These are phyloP conservation scores for Ailurus styani DNA, from an alignment of 2,113 vertebrate species.

Conservation along the genomic window DNA sequence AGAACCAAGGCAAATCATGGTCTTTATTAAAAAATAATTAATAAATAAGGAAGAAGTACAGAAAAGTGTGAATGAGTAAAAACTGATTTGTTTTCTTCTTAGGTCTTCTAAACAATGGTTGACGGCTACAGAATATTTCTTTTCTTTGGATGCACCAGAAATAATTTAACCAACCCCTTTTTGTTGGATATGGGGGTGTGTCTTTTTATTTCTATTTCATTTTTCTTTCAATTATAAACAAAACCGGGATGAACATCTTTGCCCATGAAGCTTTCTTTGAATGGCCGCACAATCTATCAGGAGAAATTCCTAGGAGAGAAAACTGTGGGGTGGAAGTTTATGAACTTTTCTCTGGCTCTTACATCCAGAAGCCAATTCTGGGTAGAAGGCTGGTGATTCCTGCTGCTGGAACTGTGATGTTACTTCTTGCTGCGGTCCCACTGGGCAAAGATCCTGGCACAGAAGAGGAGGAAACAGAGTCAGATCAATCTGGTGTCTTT, in stretches of 20 bases:
- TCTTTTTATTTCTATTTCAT: background rate
- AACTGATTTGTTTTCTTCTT: background rate
- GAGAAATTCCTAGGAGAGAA: background rate
- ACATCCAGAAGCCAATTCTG: background rate
- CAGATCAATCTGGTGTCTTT: background rate
- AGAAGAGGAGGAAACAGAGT: background rate
- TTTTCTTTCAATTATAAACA: background rate
- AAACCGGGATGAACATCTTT: background rate
- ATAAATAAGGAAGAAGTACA: background rate
- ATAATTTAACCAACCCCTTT: background rate
- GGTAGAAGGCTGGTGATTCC: background rate
- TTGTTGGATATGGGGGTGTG: background rate
- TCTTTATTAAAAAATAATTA: background rate
- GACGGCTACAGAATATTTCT: background rate
- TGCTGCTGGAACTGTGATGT: background rate
- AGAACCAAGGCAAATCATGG: background rate
- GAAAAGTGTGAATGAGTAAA: background rate
- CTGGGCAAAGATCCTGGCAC: background rate
- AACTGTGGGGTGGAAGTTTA: background rate
- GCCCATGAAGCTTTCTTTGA: background rate
- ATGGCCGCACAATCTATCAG: background rate
- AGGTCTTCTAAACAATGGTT: background rate
- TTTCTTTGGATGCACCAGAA: background rate
- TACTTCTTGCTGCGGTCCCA: rapidly evolving
- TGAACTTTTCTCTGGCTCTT: background rate